phyloP scores from a whole-genome alignment of 2,797 vertebrate genomes.

The Cichlasoma orientale region DNA sequence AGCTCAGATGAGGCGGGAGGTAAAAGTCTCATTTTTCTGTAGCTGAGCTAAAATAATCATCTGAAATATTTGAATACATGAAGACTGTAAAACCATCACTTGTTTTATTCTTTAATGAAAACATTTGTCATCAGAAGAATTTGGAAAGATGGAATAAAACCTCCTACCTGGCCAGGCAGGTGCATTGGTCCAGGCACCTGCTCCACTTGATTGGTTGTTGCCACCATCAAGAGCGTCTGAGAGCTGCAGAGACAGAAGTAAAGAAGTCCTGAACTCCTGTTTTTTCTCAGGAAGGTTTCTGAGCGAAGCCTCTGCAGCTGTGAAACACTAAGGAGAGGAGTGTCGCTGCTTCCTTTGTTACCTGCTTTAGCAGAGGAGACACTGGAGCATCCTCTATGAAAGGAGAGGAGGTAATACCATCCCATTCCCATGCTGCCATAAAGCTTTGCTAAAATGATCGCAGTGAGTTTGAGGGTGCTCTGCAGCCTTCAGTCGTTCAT shows the following conservation, averaged over 20 bases:
- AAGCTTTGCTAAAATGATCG: too few relatives aligned
- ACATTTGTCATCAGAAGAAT: not conserved
- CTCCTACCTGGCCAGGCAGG: constrained; percentile 35
- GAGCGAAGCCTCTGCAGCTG: not conserved
- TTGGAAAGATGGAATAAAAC: not conserved
- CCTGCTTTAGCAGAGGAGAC: not conserved
- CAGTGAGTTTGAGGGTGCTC: too few relatives aligned
- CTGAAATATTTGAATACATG: not conserved
- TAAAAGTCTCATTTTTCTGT: not conserved
- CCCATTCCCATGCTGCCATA: not conserved
- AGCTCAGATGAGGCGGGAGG: too few relatives aligned
- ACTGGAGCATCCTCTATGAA: not conserved
- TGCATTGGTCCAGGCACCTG: not conserved
- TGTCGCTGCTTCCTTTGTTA: not conserved
- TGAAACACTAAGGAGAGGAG: not conserved
- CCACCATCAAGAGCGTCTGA: constrained; percentile 27
- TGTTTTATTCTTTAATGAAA: not conserved
- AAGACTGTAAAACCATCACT: not conserved
- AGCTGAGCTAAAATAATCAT: not conserved
- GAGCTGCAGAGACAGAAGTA: constrained; percentile 31
- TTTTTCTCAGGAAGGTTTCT: not conserved
- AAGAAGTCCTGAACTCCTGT: too few relatives aligned
- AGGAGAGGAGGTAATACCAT: not conserved
- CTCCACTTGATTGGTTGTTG: constrained; percentile 22
- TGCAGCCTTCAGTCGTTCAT: too few relatives aligned